Evolutionary conservation across 2,888 invertebrate species (phyloP).

Genomic region (Dryomyza anilis): DNA sequence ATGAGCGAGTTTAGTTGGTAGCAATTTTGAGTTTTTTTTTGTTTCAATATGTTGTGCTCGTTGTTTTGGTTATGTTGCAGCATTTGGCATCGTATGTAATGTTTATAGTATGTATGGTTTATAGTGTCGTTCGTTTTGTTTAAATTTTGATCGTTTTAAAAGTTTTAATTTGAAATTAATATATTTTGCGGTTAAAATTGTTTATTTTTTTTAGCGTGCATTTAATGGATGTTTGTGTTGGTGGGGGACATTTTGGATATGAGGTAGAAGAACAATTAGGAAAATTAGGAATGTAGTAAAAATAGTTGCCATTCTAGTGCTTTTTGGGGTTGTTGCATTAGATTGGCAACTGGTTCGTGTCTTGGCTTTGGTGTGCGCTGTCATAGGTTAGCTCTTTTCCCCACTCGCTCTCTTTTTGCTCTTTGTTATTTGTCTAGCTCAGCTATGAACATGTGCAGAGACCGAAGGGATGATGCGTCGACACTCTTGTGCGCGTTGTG

Average conservation of each 20-base stretch:
- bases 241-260: background rate
- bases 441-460: slow-evolving; percentile 61
- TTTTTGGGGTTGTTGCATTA: background rate
- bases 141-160: background rate
- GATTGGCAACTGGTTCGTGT: background rate
- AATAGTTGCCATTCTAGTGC: no score
- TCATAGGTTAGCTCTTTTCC: background rate
- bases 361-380: background rate
- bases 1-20: slow-evolving; percentile 3
- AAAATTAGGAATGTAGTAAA: no score
- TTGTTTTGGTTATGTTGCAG: background rate
- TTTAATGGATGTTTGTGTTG: background rate
- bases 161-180: background rate
- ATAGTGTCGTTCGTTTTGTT: background rate
- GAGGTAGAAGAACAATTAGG: no score
- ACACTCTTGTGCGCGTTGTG: slow-evolving; percentile 51
- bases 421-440: background rate
- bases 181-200: background rate
- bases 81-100: no score
- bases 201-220: slow-evolving; percentile 1
- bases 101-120: background rate
- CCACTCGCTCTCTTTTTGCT: background rate
- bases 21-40: background rate
- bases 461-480: slow-evolving; percentile 58
- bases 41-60: background rate